phyloP scores from a whole-genome alignment of 2,888 invertebrate species.

The Rhagonycha fulva region DNA sequence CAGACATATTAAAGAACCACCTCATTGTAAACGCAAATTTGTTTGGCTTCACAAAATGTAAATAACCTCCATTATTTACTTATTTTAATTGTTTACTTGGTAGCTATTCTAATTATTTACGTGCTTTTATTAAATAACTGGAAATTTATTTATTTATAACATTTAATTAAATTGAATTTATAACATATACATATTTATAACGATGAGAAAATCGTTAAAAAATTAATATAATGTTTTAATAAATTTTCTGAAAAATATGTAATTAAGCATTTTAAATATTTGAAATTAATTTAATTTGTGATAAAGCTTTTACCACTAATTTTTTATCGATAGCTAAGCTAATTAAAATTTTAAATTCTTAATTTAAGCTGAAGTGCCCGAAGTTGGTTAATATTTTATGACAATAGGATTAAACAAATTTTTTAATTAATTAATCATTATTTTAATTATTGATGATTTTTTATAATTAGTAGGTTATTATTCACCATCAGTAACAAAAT shows the following conservation, averaged over 20 bases:
- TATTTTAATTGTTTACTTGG: conserved; percentile 1
- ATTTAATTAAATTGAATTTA: neutral
- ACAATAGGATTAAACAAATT: neutral
- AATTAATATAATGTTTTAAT: neutral
- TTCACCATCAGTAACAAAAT: too few relatives aligned
- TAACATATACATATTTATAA: neutral
- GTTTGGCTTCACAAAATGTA: conserved; percentile 1
- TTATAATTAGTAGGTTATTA: too few relatives aligned
- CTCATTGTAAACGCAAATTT: neutral
- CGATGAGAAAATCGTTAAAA: neutral
- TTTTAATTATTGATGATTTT: neutral
- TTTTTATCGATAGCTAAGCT: neutral
- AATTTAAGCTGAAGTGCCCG: neutral
- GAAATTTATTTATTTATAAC: neutral
- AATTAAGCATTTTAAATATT: neutral
- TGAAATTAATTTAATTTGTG: neutral
- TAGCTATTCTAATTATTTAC: neutral
- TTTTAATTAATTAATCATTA: neutral
- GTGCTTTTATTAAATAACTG: neutral
- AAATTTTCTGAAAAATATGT: neutral
- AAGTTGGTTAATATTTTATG: neutral
- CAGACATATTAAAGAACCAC: neutral
- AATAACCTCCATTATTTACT: neutral
- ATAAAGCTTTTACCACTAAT: neutral
- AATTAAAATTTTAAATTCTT: neutral